Percentiles rank a stretch among this genome's conserved stretches.
These are phyloP conservation scores for Protonemura montana DNA, from an alignment of 2,888 invertebrate species.

Conservation along the genomic window DNA sequence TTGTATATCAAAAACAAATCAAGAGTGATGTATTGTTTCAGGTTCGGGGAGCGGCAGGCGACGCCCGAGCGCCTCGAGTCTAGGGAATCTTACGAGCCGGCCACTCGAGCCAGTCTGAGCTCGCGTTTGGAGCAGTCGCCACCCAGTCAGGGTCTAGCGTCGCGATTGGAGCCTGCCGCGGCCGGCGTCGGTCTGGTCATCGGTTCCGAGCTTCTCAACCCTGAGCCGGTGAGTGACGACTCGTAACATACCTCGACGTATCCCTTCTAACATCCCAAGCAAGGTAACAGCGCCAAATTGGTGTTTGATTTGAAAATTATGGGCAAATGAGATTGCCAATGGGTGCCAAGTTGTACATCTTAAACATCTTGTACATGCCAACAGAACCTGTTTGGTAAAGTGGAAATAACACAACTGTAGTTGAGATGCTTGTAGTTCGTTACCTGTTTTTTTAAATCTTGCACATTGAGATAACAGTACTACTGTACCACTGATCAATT, in stretches of 20 bases:
- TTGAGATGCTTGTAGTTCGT: too few species aligned
- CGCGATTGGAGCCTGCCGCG: slow-evolving; percentile 13
- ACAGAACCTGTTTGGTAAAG: too few species aligned
- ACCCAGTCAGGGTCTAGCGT: background rate
- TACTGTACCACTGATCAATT: too few species aligned
- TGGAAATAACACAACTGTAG: too few species aligned
- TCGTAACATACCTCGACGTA: slow-evolving; percentile 20
- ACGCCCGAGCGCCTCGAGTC: background rate
- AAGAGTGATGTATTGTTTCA: background rate
- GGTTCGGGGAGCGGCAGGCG: background rate
- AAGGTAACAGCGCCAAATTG: too few species aligned
- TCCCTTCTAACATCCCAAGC: background rate
- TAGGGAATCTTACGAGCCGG: background rate
- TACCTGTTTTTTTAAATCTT: too few species aligned
- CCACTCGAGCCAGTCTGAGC: slow-evolving; percentile 39
- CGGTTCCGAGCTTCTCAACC: slow-evolving; percentile 70
- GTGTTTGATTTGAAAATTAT: too few species aligned
- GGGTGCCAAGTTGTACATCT: too few species aligned
- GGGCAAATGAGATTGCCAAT: too few species aligned
- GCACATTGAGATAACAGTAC: too few species aligned
- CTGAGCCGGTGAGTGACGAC: slow-evolving; percentile 69
- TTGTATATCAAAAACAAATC: too few species aligned
- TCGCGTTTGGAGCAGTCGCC: background rate
- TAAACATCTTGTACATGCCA: too few species aligned
- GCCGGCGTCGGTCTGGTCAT: slow-evolving; percentile 68